Evolutionary conservation across 2,797 vertebrate genomes (phyloP).

Genomic region (Gymnodraco acuticeps): DNA sequence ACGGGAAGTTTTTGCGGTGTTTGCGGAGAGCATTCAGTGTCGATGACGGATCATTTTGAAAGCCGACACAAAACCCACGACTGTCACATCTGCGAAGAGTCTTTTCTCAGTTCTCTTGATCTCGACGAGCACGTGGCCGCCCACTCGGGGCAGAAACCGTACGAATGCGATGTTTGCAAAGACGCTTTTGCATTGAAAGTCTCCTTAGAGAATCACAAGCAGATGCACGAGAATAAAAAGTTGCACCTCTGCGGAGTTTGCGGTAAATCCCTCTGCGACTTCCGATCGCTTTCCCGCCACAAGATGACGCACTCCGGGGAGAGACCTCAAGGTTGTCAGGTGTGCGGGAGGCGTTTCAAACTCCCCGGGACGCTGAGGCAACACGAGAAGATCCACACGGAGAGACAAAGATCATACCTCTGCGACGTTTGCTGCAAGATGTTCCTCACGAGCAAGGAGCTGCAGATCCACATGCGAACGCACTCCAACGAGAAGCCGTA

Average conservation of each 20-base stretch:
- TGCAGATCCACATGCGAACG: constrained; percentile 65
- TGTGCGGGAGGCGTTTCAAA: constrained; percentile 63
- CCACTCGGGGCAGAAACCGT: background rate
- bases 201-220: constrained; percentile 28
- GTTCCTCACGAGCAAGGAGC: constrained; percentile 64
- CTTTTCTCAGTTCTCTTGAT: constrained; percentile 1
- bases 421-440: constrained; percentile 77
- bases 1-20: constrained; percentile 40
- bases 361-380: constrained; percentile 54
- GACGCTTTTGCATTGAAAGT: background rate
- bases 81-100: constrained; percentile 40
- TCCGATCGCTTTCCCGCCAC: constrained; percentile 63
- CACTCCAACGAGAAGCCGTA: constrained; percentile 63
- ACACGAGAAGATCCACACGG: constrained; percentile 70
- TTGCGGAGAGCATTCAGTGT: constrained; percentile 44
- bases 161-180: constrained; percentile 18
- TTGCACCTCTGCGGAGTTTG: constrained; percentile 61
- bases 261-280: constrained; percentile 65
- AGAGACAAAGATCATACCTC: constrained; percentile 57
- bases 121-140: constrained; percentile 13
- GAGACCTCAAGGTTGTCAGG: constrained; percentile 55
- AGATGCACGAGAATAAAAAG: constrained; percentile 22
- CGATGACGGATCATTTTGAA: constrained; percentile 36
- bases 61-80: constrained; percentile 9
- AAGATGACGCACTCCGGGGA: constrained; percentile 63